phyloP scores from a whole-genome alignment of 1,140 invertebrate species.

The Ruditapes philippinarum region DNA sequence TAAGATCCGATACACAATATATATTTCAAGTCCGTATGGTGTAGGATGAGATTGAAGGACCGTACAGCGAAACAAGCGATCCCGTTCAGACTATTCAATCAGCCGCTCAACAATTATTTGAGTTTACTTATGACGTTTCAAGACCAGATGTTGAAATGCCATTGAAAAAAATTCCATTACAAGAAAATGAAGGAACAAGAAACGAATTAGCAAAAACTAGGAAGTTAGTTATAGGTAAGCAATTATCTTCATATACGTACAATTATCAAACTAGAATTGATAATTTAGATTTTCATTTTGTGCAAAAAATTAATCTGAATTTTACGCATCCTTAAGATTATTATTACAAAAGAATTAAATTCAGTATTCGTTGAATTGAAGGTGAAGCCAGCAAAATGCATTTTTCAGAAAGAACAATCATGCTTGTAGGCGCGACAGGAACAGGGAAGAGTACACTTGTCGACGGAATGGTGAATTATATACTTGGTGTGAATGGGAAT shows the following conservation, averaged over 20 bases:
- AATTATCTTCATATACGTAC: too few relatives aligned
- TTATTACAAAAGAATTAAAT: too few relatives aligned
- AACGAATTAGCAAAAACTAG: constrained; percentile 1
- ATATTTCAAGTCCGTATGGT: constrained; percentile 17
- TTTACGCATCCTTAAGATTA: too few relatives aligned
- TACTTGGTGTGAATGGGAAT: too few relatives aligned
- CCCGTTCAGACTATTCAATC: too few relatives aligned
- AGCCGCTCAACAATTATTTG: background rate
- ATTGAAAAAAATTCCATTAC: background rate
- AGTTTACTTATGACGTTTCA: background rate
- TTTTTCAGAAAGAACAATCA: constrained; percentile 7
- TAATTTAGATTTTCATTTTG: too few relatives aligned
- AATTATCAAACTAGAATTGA: too few relatives aligned
- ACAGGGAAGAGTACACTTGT: constrained; percentile 49
- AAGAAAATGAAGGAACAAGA: background rate
- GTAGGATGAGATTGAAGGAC: background rate
- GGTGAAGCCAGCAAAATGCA: background rate
- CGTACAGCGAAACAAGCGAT: constrained; percentile 18
- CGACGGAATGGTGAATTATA: constrained; percentile 53
- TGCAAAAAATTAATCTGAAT: too few relatives aligned
- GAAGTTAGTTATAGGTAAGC: constrained; percentile 21
- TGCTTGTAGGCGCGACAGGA: constrained; percentile 39
- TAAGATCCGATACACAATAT: constrained; percentile 2
- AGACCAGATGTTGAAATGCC: background rate
- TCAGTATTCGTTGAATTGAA: too few relatives aligned